Evolutionary conservation across 2,113 vertebrate genomes (phyloP), one percentile per base, ranked within the genome.

Genomic region (Neopipo cinnamomea): DNA sequence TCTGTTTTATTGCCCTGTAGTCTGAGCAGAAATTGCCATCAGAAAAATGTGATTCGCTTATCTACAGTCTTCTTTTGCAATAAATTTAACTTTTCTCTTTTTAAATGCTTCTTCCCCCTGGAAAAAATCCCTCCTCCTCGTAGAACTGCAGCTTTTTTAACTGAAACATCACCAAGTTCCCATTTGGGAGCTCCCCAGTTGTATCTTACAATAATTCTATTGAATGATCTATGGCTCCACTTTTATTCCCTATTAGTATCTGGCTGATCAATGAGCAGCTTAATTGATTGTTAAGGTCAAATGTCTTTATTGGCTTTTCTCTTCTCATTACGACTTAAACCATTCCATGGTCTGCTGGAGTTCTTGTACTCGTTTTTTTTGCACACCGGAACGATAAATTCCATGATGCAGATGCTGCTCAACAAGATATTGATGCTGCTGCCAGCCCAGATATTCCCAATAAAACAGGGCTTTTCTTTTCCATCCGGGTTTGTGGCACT

Each of bases 211-310:
- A 90, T 88, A 93, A 93, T 94, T 95, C 94, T 63, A 50, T 65
- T 41, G 77, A 88, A 68, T 96, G 88, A 97, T 97, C 88, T 93
- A 94, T 70, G 76, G 87, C 76, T 96, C 50, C 12, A 1, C 78
- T 96, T 97, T 93, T 94, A 96, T 96, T 95, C 94, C 86, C 84
- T 93, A 76, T 97, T 97, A 97, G 95, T 73, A 76, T 93, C 85
- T 52, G 75, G 68, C 91, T 95, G 95, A 97, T 97, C 90, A 5
- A 97, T 97, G 87, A 50, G 52, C 72, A 92, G 85, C 93, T 70
- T 91, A 86, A 96, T 96, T 90, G 96, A 96, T 97, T 93, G 76
- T 58, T 96, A 37, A 94, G 91, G 97, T 97, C 95, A 96, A 74
- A 96, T 92, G 66, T 95, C 95, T 96, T 91, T 93, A 97, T 96